Percentiles rank a stretch among this genome's conserved stretches.
Conservation (phyloP, 2,888 invertebrate species). For the Lasioglossum vierecki region DNA sequence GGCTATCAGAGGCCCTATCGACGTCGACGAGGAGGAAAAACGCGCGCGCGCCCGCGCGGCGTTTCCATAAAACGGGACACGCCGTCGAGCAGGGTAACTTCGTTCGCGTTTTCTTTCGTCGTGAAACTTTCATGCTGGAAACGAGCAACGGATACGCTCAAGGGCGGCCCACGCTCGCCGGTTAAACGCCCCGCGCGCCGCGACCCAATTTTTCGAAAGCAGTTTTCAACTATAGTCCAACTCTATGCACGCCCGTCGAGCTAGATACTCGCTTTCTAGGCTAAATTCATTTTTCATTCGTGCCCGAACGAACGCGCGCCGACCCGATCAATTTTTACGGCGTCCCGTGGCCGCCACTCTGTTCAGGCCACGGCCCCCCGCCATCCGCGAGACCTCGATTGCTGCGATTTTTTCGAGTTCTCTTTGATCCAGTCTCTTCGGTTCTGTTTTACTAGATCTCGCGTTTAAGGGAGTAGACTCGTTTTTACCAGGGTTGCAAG, state of each 20-base stretch:
- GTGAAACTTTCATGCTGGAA: constrained; percentile 45
- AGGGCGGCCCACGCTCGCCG: constrained; percentile 38
- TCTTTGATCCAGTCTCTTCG: background rate
- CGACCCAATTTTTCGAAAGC: constrained; percentile 63
- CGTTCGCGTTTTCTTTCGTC: constrained; percentile 26
- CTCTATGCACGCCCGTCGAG: constrained; percentile 33
- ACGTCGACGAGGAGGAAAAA: constrained; percentile 2
- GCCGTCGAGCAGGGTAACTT: background rate
- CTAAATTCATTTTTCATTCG: constrained; percentile 57
- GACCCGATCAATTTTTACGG: constrained; percentile 6
- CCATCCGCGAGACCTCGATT: background rate
- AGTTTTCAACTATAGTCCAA: constrained; percentile 55
- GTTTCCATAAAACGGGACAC: background rate
- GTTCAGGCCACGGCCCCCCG: background rate
- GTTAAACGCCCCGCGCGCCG: constrained; percentile 20
- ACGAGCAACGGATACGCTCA: constrained; percentile 32
- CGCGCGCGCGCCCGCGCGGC: background rate
- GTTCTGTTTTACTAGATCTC: too few species aligned
- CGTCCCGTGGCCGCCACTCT: background rate
- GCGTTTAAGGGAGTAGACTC: too few species aligned
- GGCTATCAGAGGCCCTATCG: constrained; percentile 11
- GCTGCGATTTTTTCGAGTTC: background rate
- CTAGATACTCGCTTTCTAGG: constrained; percentile 40
- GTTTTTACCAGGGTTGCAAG: too few species aligned
- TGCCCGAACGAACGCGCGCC: background rate